Base-by-base conservation (phyloP, 2,888 invertebrate species). In the Ennomos fuscantarius region DNA sequence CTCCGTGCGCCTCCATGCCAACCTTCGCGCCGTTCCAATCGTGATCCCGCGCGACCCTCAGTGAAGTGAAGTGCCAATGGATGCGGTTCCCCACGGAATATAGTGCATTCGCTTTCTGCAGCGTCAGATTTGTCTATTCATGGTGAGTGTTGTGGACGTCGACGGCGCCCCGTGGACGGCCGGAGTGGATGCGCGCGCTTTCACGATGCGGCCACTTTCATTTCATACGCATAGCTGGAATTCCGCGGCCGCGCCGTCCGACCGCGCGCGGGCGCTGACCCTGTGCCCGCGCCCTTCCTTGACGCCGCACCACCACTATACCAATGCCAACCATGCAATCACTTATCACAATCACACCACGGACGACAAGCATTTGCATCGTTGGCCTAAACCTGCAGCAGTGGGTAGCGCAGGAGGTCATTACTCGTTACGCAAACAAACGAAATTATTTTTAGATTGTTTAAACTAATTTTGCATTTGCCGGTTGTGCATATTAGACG, bases 221-320 rank as follows among this genome's bases (percentile, higher is more conserved):
- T 90, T 91, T 91, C 89, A 90, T 89, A 90, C 89, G 88, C 91
- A 92, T 92, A 90, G 87, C 84, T 89, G 82, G 89, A 88, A 91
- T 91, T 89, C 91, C 91, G 84, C 87, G 85, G 56, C 63, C 84
- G 87, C 82, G 83, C 81, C 86, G 83, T 82, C 82, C 85, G 87
- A 82, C 82, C 84, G 84, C 81, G 79, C 69, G 85, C 89, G 91
- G 89, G 81, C 91, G 91, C 86, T 90, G 90, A 93, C 93, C 93
- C 93, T 91, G 93, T 91, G 82, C 82, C 78, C 85, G 92, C 87
- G 85, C 87, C 84, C 86, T 87, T 87, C 87, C 84, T 84, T 80
- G 74, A 77, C 71, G 80, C 69, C 55, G 48, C 80, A 84, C 75
- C 78, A 82, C 79, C 73, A 71, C 79, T 70, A 64, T 66, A 70